Percentiles rank a stretch among this genome's conserved stretches.
Conservation (phyloP, 2,888 invertebrate genomes). For the Dicyrtoma fusca region DNA sequence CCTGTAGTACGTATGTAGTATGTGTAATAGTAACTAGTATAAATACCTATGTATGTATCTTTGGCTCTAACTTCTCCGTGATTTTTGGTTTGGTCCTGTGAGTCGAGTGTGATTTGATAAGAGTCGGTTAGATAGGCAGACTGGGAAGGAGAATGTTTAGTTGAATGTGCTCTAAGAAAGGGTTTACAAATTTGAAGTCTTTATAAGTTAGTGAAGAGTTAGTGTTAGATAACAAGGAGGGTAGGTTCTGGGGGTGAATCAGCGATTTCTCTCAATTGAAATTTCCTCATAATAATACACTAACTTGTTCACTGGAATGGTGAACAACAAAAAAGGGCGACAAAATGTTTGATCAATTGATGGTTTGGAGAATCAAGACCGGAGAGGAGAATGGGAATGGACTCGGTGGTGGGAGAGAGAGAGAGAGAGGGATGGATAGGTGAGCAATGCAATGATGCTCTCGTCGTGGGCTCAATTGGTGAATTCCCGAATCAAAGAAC, state of each 20-base stretch:
- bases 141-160: conserved; percentile 28
- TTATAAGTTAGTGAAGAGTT: conserved; percentile 23
- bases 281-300: conserved; percentile 54
- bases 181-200: conserved; percentile 50
- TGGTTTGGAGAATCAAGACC: conserved; percentile 49
- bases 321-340: conserved; percentile 52
- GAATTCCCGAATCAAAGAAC: conserved; percentile 40
- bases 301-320: conserved; percentile 48
- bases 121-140: neutral
- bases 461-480: conserved; percentile 47
- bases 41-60: too few species aligned
- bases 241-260: conserved; percentile 53
- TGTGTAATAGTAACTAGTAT: too few species aligned
- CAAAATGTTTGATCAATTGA: conserved; percentile 57
- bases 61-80: too few species aligned
- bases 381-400: conserved; percentile 34
- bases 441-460: conserved; percentile 48
- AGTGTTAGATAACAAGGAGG: conserved; percentile 52
- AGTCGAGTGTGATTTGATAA: conserved; percentile 3
- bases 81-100: neutral
- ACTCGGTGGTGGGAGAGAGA: neutral
- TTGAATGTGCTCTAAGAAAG: conserved; percentile 44
- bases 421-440: conserved; percentile 35
- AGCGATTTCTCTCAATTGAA: conserved; percentile 54
- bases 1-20: too few species aligned